A percentile compares a stretch with the other conserved stretches of the same genome.
Evolutionary conservation across 2,113 vertebrate species (phyloP).

Genomic region (Melanostigma gelatinosum): DNA sequence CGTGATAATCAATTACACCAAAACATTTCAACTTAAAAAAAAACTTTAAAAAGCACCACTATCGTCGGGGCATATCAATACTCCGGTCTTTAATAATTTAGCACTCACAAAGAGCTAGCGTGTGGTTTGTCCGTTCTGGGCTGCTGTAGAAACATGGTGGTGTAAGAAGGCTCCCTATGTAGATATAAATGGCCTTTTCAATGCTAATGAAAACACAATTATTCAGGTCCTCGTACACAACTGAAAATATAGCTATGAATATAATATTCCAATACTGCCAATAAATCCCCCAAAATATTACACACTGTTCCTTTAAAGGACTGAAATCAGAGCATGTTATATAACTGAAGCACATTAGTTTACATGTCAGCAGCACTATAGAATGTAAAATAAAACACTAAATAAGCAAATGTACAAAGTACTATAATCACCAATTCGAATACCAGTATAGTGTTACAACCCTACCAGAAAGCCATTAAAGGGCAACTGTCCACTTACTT

Average conservation of each 20-base stretch:
- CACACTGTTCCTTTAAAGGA: neutral
- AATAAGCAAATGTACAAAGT: neutral
- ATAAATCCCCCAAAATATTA: neutral
- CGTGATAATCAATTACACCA: too few relatives aligned
- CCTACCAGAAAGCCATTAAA: neutral
- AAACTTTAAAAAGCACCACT: neutral
- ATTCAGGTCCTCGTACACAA: too few relatives aligned
- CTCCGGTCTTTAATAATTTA: neutral
- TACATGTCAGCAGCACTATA: neutral
- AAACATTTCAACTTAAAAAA: too few relatives aligned
- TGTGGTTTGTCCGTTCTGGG: neutral
- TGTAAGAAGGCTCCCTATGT: neutral
- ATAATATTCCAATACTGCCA: neutral
- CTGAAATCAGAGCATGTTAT: neutral
- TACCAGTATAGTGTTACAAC: neutral
- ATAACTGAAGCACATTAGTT: neutral
- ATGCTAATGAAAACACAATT: too few relatives aligned
- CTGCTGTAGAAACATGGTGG: neutral
- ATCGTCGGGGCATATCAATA: neutral
- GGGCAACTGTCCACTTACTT: constrained; percentile 81
- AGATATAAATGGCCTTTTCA: too few relatives aligned
- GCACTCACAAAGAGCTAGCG: neutral
- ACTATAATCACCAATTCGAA: neutral
- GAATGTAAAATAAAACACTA: neutral
- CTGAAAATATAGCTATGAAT: too few relatives aligned